Conservation (phyloP, 2,888 invertebrate genomes). For the Congeria kusceri region DNA sequence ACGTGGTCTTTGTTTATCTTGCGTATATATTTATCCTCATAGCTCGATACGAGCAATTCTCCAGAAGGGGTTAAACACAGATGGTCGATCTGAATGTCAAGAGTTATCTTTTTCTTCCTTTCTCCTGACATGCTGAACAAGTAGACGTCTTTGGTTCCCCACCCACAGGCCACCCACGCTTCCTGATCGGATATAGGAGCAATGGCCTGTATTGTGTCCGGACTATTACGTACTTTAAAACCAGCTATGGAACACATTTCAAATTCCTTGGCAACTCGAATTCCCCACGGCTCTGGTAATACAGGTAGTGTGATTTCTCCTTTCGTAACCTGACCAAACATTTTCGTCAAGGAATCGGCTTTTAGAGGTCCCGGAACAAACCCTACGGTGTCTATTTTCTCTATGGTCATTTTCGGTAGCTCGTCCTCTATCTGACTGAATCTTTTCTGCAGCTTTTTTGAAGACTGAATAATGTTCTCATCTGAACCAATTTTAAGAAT, state of each 20-base stretch:
- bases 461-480: slow-evolving; percentile 61
- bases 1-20: slow-evolving; percentile 66
- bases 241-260: slow-evolving; percentile 64
- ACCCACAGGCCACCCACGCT: slow-evolving; percentile 69
- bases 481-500: slow-evolving; percentile 67
- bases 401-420: slow-evolving; percentile 54
- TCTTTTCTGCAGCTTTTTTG: slow-evolving; percentile 63
- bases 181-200: slow-evolving; percentile 69
- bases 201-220: slow-evolving; percentile 70
- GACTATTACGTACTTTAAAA: slow-evolving; percentile 55
- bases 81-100: slow-evolving; percentile 70
- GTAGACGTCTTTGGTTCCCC: slow-evolving; percentile 68
- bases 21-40: slow-evolving; percentile 71
- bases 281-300: slow-evolving; percentile 70
- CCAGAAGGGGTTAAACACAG: slow-evolving; percentile 62
- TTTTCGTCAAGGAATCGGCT: slow-evolving; percentile 56
- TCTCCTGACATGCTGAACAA: slow-evolving; percentile 64
- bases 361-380: slow-evolving; percentile 65
- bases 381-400: slow-evolving; percentile 60
- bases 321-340: slow-evolving; percentile 68
- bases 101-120: slow-evolving; percentile 56
- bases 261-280: slow-evolving; percentile 65
- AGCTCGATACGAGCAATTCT: slow-evolving; percentile 67
- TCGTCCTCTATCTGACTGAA: slow-evolving; percentile 70
- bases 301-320: slow-evolving; percentile 65